Evolutionary conservation across 64 coral and sea anemone genomes (phyloP).

Genomic region (Cladopsammia gracilis): DNA sequence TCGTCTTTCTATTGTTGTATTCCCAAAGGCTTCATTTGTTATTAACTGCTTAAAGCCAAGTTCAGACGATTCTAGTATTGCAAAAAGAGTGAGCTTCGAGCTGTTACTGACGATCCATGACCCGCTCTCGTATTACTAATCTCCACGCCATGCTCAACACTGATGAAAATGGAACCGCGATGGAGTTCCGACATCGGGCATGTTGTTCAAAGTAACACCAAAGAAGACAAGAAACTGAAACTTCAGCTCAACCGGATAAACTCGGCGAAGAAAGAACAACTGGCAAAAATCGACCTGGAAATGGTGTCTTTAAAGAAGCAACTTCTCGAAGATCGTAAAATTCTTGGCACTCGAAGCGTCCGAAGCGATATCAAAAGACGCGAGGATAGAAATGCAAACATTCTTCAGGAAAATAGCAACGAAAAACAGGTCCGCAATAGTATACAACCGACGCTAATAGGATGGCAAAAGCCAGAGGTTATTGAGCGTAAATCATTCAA

Average conservation of each 20-base stretch:
- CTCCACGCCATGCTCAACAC: neutral
- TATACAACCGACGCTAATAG: neutral
- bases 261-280: neutral
- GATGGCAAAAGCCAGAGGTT: neutral
- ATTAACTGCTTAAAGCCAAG: neutral
- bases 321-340: conserved; percentile 38
- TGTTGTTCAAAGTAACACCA: neutral
- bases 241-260: conserved; percentile 18
- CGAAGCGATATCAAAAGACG: conserved; percentile 19
- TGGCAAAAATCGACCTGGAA: conserved; percentile 47
- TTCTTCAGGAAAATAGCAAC: neutral
- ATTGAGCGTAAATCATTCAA: neutral
- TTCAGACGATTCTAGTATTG: neutral
- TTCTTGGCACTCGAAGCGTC: conserved; percentile 32
- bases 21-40: neutral
- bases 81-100: neutral
- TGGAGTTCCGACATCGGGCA: conserved; percentile 7
- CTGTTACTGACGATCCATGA: neutral
- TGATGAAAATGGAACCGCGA: conserved; percentile 15
- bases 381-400: neutral
- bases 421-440: neutral
- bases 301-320: conserved; percentile 32
- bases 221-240: conserved; percentile 48
- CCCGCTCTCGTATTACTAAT: too few relatives aligned
- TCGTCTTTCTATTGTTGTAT: neutral